Conservation (phyloP, 2,888 invertebrate genomes). For the Argyra leucocephala region DNA sequence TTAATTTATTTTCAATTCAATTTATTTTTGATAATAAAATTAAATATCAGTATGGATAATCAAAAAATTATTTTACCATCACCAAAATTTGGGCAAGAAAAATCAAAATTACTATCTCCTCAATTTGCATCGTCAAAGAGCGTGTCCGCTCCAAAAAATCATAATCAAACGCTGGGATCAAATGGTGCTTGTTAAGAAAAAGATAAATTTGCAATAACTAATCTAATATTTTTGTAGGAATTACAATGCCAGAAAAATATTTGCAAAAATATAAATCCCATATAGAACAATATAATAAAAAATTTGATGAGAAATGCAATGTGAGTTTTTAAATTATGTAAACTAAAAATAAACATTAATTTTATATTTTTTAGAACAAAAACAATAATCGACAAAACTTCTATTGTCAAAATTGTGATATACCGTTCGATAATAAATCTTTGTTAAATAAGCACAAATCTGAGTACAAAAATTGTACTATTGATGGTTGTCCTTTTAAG, state of each 20-base stretch:
- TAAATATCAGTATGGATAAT: not conserved
- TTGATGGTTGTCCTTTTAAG: constrained; percentile 69
- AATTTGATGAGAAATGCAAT: constrained; percentile 10
- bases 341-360: no score
- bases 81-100: constrained; percentile 32
- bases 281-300: not conserved
- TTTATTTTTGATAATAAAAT: no score
- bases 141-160: constrained; percentile 34
- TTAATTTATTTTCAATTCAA: no score
- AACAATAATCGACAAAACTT: constrained; percentile 30
- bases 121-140: constrained; percentile 32
- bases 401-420: constrained; percentile 75
- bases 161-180: constrained; percentile 42
- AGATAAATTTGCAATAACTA: no score
- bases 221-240: no score
- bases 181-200: constrained; percentile 27
- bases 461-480: constrained; percentile 70
- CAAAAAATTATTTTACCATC: constrained; percentile 34
- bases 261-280: constrained; percentile 20
- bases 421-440: constrained; percentile 54
- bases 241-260: constrained; percentile 37
- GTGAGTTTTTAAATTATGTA: not conserved
- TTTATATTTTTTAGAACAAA: not conserved
- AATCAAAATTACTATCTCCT: constrained; percentile 10
- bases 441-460: constrained; percentile 56